These are phyloP conservation scores for Temnothorax unifasciatus DNA, from an alignment of 2,888 invertebrate species.

Conservation along the genomic window DNA sequence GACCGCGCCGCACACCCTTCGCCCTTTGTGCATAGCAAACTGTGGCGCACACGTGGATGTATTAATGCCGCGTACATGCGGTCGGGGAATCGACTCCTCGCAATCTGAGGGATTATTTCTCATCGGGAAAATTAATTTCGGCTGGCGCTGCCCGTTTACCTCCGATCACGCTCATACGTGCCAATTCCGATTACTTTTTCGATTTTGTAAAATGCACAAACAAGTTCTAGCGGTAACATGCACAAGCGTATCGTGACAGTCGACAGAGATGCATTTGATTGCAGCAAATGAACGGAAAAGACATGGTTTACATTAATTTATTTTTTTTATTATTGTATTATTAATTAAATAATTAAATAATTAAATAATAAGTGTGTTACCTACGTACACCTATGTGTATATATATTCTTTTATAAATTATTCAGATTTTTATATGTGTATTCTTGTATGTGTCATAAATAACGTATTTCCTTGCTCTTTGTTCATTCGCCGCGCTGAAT, in stretches of 20 bases:
- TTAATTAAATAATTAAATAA: slow-evolving; percentile 54
- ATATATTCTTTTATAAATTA: slow-evolving; percentile 53
- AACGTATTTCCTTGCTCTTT: slow-evolving; percentile 6
- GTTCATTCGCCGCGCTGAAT: neutral
- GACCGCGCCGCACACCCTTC: slow-evolving; percentile 19
- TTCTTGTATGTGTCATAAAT: slow-evolving; percentile 32
- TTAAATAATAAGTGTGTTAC: slow-evolving; percentile 23
- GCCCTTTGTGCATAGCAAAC: slow-evolving; percentile 62
- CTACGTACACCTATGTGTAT: neutral
- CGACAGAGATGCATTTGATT: neutral
- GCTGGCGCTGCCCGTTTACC: neutral
- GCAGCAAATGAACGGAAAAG: slow-evolving; percentile 40
- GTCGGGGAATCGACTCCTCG: slow-evolving; percentile 58
- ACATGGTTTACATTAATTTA: slow-evolving; percentile 42
- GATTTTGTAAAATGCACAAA: neutral
- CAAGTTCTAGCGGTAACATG: slow-evolving; percentile 1
- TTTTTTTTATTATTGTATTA: slow-evolving; percentile 44
- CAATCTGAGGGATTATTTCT: slow-evolving; percentile 60
- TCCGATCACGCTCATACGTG: slow-evolving; percentile 7
- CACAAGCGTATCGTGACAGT: neutral
- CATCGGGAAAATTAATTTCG: slow-evolving; percentile 64
- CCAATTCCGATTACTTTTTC: slow-evolving; percentile 30
- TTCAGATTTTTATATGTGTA: slow-evolving; percentile 31
- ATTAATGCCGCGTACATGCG: slow-evolving; percentile 48
- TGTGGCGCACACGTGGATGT: slow-evolving; percentile 54